phyloP scores from a whole-genome alignment of 2,797 vertebrate species.

The Remorina albescens region DNA sequence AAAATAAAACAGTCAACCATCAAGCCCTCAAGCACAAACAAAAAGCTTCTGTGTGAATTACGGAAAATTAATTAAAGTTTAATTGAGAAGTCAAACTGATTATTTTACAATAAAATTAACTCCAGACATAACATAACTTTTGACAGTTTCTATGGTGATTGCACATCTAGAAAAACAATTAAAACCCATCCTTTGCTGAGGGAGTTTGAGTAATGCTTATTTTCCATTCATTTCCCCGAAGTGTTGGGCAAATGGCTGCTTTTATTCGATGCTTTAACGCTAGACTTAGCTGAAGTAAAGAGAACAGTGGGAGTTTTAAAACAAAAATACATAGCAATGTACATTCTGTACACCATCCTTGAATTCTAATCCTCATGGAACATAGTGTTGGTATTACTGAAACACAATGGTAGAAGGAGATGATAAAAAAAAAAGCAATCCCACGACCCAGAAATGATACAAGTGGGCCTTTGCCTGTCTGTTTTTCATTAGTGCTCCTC shows the following conservation, averaged over 20 bases:
- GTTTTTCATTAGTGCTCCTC: constrained; percentile 35
- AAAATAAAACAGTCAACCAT: constrained; percentile 42
- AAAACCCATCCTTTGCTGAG: background rate
- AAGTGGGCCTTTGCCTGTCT: constrained; percentile 31
- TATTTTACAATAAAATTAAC: constrained; percentile 17
- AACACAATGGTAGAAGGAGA: constrained; percentile 17
- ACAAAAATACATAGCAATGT: constrained; percentile 18
- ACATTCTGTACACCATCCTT: constrained; percentile 9
- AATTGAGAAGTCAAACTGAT: constrained; percentile 19
- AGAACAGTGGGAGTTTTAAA: too few relatives aligned
- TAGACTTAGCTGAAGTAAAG: constrained; percentile 29
- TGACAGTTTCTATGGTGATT: background rate
- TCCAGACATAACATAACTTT: background rate
- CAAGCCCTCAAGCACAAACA: constrained; percentile 44
- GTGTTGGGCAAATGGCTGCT: constrained; percentile 4
- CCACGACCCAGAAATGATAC: constrained; percentile 8
- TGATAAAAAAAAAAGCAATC: constrained; percentile 5
- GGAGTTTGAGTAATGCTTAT: background rate
- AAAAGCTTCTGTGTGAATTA: constrained; percentile 39
- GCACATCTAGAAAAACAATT: background rate
- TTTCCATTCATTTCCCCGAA: background rate
- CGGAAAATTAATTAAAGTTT: constrained; percentile 32
- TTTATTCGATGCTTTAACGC: constrained; percentile 9
- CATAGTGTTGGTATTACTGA: constrained; percentile 20
- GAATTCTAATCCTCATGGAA: constrained; percentile 3